These are phyloP conservation scores for Ophion slaviceki DNA, from an alignment of 2,888 invertebrate species.

Conservation along the genomic window DNA sequence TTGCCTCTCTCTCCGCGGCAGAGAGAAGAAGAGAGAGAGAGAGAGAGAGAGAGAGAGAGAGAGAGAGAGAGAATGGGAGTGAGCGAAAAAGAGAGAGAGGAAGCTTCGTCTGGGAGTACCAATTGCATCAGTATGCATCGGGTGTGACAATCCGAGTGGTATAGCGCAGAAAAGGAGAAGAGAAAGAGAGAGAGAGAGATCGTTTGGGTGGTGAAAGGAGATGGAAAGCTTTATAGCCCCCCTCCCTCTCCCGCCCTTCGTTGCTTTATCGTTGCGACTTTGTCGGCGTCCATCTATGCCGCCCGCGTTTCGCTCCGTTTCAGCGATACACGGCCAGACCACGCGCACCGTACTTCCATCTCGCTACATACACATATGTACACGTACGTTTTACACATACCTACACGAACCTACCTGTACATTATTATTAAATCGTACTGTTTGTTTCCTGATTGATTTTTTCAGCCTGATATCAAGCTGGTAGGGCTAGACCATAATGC, in stretches of 20 bases:
- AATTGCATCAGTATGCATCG: constrained; percentile 68
- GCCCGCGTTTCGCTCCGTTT: constrained; percentile 49
- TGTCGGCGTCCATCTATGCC: constrained; percentile 65
- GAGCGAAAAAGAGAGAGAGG: constrained; percentile 10
- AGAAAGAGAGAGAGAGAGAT: background rate
- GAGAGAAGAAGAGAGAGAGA: constrained; percentile 6
- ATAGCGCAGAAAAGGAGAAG: constrained; percentile 29
- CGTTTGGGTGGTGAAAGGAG: constrained; percentile 13
- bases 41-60: constrained; percentile 13
- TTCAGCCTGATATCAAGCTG: no score
- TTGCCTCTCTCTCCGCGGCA: background rate
- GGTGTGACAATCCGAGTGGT: constrained; percentile 61
- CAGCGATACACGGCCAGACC: constrained; percentile 1
- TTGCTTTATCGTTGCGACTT: constrained; percentile 65
- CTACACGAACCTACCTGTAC: background rate
- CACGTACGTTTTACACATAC: background rate
- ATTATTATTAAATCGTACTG: background rate
- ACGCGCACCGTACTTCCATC: background rate
- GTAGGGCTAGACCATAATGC: background rate
- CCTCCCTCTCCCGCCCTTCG: constrained; percentile 38
- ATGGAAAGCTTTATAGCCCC: constrained; percentile 57
- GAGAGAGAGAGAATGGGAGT: constrained; percentile 11
- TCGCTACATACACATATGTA: background rate
- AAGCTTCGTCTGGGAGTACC: constrained; percentile 25
- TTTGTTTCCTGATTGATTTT: no score